Conservation (phyloP, 1,140 invertebrate genomes). For the Trichogramma pretiosum region DNA sequence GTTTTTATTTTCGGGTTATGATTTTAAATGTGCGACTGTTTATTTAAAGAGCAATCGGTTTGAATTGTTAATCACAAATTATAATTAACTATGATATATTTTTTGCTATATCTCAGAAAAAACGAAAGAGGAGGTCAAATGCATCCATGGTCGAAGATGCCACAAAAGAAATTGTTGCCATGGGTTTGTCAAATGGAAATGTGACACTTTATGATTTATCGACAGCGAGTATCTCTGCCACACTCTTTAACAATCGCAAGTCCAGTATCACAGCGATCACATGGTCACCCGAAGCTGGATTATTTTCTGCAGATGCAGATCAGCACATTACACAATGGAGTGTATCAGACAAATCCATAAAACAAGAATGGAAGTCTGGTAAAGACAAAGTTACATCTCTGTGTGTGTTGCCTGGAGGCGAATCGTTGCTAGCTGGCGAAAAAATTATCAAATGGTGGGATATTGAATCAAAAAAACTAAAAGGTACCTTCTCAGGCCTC, state of each 20-base stretch:
- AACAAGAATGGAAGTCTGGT: constrained; percentile 54
- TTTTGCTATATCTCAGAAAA: constrained; percentile 41
- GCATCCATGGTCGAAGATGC: constrained; percentile 30
- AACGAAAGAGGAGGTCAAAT: constrained; percentile 42
- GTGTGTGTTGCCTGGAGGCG: constrained; percentile 52
- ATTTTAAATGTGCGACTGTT: no score
- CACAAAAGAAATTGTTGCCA: constrained; percentile 41
- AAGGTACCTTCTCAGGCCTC: constrained; percentile 60
- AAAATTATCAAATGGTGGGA: constrained; percentile 60
- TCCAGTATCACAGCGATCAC: constrained; percentile 45
- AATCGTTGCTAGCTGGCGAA: constrained; percentile 56
- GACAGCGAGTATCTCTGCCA: constrained; percentile 36
- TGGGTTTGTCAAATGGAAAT: constrained; percentile 46
- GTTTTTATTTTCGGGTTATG: no score
- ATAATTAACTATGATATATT: no score
- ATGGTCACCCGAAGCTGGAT: constrained; percentile 39
- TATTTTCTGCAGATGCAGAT: constrained; percentile 49
- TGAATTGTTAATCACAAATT: no score
- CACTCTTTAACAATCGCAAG: constrained; percentile 47
- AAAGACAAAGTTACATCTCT: constrained; percentile 59
- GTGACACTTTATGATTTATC: constrained; percentile 46
- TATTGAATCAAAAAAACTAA: constrained; percentile 47
- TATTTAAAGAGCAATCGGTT: no score
- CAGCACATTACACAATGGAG: constrained; percentile 46
- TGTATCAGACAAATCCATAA: constrained; percentile 42